phyloP scores from a whole-genome alignment of 92 coral and sea anemone genomes.

The Epizoanthus stellaris region DNA sequence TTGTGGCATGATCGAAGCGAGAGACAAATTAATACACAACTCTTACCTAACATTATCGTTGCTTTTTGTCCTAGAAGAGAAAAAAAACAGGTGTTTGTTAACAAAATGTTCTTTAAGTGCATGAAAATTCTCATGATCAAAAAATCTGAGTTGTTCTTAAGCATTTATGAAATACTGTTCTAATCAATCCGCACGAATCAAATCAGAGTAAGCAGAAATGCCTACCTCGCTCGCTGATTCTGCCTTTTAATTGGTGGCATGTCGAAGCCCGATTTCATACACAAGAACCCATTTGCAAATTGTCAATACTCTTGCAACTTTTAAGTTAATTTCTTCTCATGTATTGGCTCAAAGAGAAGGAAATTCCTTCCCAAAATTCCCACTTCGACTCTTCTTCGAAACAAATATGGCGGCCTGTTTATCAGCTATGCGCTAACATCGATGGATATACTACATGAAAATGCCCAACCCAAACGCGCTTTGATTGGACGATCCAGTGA shows the following conservation, averaged over 20 bases:
- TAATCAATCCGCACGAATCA: background rate
- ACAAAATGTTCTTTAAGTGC: constrained; percentile 1
- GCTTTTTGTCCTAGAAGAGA: constrained; percentile 37
- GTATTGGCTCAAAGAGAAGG: background rate
- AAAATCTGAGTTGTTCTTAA: background rate
- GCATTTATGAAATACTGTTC: background rate
- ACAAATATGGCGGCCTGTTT: constrained; percentile 49
- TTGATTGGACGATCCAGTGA: constrained; percentile 12
- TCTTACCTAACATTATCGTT: constrained; percentile 35
- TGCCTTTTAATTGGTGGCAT: constrained; percentile 41
- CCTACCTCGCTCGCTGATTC: constrained; percentile 38
- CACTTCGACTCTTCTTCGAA: constrained; percentile 21
- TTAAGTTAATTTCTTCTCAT: background rate
- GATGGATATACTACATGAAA: constrained; percentile 16
- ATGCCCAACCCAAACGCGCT: constrained; percentile 37
- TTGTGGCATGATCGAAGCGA: background rate
- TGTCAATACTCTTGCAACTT: constrained; percentile 13
- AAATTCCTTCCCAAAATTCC: constrained; percentile 3
- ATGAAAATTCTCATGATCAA: background rate
- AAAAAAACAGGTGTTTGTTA: constrained; percentile 36
- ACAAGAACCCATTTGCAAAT: background rate
- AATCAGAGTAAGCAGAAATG: background rate
- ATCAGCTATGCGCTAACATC: constrained; percentile 31
- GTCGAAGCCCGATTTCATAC: constrained; percentile 10
- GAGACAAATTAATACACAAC: background rate